A percentile compares a stretch with the other conserved stretches of the same genome.
Evolutionary conservation across 2,888 invertebrate genomes (phyloP).

Genomic region (Epirrhoe tristata): DNA sequence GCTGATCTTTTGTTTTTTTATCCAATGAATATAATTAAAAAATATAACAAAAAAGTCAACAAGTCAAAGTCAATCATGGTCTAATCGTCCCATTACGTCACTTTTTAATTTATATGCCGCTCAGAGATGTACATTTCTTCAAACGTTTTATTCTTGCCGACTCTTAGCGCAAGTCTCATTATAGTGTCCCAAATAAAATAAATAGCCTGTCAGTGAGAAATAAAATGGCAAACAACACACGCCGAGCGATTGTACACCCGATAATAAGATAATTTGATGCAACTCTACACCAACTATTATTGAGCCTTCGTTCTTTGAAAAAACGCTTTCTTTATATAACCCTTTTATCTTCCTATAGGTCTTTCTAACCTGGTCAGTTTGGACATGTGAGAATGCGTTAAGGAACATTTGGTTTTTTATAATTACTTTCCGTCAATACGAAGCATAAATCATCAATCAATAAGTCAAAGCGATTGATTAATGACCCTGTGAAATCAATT

Average conservation of each 20-base stretch:
- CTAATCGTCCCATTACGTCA: not conserved
- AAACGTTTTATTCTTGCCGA: constrained; percentile 15
- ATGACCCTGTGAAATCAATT: constrained; percentile 76
- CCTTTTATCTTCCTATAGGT: constrained; percentile 40
- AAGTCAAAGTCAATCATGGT: not conserved
- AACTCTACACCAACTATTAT: constrained; percentile 49
- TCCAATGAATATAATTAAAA: too few relatives aligned
- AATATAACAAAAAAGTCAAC: not conserved
- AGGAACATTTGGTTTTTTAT: constrained; percentile 66
- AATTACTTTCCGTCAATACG: constrained; percentile 79
- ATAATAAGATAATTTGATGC: constrained; percentile 73
- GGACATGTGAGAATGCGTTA: constrained; percentile 57
- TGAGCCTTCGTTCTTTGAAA: constrained; percentile 46
- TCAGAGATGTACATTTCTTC: constrained; percentile 7
- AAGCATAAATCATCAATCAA: constrained; percentile 78
- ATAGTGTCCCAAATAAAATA: constrained; percentile 63
- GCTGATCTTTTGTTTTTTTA: too few relatives aligned
- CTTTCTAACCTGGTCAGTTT: constrained; percentile 49
- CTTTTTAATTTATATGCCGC: not conserved
- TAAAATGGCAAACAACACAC: constrained; percentile 58
- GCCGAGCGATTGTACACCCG: constrained; percentile 63
- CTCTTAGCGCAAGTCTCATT: constrained; percentile 41
- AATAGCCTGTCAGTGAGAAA: constrained; percentile 71
- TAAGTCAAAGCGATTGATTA: constrained; percentile 80
- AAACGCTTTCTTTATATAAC: constrained; percentile 19